Conservation (phyloP, 92 coral and sea anemone genomes). For the Porites lobata region DNA sequence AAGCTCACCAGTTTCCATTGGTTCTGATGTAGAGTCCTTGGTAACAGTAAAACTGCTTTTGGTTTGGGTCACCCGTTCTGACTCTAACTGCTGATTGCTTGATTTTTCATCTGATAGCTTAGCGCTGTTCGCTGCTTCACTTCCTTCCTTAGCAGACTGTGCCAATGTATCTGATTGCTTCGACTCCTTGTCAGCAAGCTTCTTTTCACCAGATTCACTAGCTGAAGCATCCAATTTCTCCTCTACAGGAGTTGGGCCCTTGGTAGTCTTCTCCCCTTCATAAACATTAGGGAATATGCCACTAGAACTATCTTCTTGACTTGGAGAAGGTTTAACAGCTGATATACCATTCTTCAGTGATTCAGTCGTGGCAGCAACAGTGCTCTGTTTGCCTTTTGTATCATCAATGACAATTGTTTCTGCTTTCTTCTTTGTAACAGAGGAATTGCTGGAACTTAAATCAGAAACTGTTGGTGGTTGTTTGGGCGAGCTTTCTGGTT, state of each 20-base stretch:
- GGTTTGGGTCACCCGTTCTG: background rate
- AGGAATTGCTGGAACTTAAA: background rate
- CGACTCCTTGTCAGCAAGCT: background rate
- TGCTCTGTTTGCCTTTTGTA: background rate
- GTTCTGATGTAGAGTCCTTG: constrained; percentile 4
- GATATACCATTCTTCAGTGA: background rate
- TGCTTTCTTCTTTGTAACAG: background rate
- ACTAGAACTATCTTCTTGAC: background rate
- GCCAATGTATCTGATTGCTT: background rate
- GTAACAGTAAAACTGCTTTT: background rate
- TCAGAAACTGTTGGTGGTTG: background rate
- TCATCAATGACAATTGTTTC: constrained; percentile 14
- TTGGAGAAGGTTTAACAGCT: background rate
- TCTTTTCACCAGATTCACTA: background rate
- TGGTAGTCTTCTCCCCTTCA: background rate
- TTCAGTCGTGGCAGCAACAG: background rate
- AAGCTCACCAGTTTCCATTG: constrained; percentile 12
- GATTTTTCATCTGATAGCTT: background rate
- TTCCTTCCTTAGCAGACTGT: background rate
- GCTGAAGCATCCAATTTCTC: background rate
- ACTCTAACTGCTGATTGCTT: background rate
- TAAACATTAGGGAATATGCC: background rate
- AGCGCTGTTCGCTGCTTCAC: background rate
- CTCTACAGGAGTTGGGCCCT: background rate
- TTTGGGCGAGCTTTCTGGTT: background rate